Conservation (phyloP, 2,113 vertebrate species). For the Catharus minimus region DNA sequence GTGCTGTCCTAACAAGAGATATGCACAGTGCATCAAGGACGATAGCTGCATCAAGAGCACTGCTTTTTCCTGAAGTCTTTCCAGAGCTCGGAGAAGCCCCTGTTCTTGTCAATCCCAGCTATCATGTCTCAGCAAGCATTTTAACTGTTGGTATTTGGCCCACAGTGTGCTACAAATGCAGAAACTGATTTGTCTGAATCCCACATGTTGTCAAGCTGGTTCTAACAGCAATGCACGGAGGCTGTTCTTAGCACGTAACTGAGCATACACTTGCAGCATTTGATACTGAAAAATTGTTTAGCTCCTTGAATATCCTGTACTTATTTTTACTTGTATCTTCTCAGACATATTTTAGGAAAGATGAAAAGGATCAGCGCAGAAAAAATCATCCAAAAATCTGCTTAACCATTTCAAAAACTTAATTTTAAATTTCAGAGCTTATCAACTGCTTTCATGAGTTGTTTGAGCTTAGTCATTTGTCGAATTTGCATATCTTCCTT, state of each 20-base stretch:
- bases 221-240: not conserved
- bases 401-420: not conserved
- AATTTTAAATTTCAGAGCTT: not conserved
- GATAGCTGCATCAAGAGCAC: not conserved
- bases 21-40: not conserved
- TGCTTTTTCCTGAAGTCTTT: not conserved
- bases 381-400: not conserved
- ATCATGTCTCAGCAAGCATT: not conserved
- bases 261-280: not conserved
- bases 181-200: not conserved
- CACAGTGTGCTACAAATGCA: not conserved
- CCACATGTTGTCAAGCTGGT: not conserved
- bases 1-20: not conserved
- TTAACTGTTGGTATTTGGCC: not conserved
- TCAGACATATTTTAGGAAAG: not conserved
- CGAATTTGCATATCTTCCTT: not conserved
- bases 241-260: not conserved
- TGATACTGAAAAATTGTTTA: not conserved
- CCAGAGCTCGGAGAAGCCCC: not conserved
- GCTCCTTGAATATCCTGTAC: not conserved
- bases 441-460: not conserved
- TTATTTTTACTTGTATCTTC: not conserved
- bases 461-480: not conserved
- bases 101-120: not conserved
- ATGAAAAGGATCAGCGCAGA: not conserved